phyloP scores from a whole-genome alignment of 2,113 vertebrate species.

The Nerophis lumbriciformis region DNA sequence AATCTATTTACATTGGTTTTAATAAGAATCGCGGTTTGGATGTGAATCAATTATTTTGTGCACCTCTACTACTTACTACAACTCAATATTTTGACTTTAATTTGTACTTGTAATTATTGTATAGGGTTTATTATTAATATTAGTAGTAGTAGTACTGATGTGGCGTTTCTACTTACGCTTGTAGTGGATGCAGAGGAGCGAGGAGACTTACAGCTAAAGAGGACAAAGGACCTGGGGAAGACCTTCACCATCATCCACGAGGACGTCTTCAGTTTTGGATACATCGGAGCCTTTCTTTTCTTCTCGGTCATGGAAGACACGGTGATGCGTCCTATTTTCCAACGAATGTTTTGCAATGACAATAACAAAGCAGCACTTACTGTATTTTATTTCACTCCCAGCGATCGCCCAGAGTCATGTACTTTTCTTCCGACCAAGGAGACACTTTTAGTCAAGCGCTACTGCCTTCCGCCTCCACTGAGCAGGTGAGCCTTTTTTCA shows the following conservation, averaged over 20 bases:
- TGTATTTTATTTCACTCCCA: constrained; percentile 18
- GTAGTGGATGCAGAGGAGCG: constrained; percentile 66
- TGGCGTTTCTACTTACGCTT: not conserved
- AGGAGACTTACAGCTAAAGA: constrained; percentile 68
- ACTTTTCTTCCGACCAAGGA: constrained; percentile 75
- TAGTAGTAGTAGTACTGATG: no score
- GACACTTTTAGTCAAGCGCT: constrained; percentile 68
- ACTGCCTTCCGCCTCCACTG: constrained; percentile 72
- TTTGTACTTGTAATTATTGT: no score
- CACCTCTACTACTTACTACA: no score
- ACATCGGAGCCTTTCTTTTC: constrained; percentile 75
- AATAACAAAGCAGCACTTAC: not conserved
- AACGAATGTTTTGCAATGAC: not conserved
- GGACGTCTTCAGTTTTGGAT: constrained; percentile 74
- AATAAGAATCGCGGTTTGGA: no score
- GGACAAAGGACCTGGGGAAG: constrained; percentile 67
- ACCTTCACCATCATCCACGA: constrained; percentile 66
- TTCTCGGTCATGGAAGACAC: constrained; percentile 73
- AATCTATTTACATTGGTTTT: no score
- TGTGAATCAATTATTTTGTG: no score
- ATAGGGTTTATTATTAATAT: no score
- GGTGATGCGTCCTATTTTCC: constrained; percentile 38
- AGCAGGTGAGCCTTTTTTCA: constrained; percentile 63
- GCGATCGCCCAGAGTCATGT: constrained; percentile 73
- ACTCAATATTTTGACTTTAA: no score